phyloP scores from a whole-genome alignment of 2,113 vertebrate genomes.

The Ancistrus triradiatus region DNA sequence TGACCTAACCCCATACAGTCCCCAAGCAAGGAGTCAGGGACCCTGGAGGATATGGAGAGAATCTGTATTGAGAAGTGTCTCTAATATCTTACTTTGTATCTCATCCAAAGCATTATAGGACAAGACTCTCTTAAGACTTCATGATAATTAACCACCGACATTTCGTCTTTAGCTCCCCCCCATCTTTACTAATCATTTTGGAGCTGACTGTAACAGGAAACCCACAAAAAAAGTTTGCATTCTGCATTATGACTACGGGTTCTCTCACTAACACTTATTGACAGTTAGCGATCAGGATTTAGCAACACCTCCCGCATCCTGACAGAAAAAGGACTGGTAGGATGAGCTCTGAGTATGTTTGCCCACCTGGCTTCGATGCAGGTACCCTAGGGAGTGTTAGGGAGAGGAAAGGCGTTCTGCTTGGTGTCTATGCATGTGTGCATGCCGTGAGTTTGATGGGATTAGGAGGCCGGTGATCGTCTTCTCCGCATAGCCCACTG shows the following conservation, averaged over 20 bases:
- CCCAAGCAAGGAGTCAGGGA: no score
- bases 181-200: no score
- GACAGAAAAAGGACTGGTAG: constrained; percentile 10
- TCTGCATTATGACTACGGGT: neutral
- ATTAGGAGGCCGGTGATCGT: constrained; percentile 50
- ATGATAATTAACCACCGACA: no score
- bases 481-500: constrained; percentile 51
- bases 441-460: constrained; percentile 48
- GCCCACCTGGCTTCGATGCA: constrained; percentile 19
- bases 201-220: no score
- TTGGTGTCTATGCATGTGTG: constrained; percentile 48
- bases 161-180: no score
- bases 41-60: no score
- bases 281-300: neutral
- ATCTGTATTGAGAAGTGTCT: no score
- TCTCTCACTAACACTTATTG: neutral
- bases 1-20: no score
- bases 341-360: constrained; percentile 22
- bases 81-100: no score
- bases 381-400: constrained; percentile 31
- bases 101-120: no score
- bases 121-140: no score
- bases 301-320: constrained; percentile 13
- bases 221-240: neutral
- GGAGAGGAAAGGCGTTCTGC: constrained; percentile 44